phyloP scores from a whole-genome alignment of 2,797 vertebrate genomes.

The Micromesistius poutassou region DNA sequence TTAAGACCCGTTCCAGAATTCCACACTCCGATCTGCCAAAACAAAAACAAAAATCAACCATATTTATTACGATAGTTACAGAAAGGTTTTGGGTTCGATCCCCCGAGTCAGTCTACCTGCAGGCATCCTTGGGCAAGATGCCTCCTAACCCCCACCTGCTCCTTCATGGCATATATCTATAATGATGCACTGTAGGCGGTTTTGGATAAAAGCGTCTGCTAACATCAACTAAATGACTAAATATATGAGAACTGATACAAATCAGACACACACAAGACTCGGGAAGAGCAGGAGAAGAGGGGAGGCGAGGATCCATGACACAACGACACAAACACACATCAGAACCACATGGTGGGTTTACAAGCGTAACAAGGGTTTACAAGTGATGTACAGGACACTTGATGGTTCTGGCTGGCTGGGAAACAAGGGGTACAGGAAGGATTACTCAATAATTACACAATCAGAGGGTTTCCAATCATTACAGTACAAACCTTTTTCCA shows the following conservation, averaged over 20 bases:
- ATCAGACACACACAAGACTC: background rate
- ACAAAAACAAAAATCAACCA: slow-evolving; percentile 11
- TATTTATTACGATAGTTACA: background rate
- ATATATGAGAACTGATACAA: background rate
- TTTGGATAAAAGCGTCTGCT: too few species aligned
- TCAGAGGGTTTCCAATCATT: slow-evolving; percentile 24
- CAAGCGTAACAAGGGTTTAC: background rate
- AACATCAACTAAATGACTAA: background rate
- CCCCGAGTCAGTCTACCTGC: background rate
- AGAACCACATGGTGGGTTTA: background rate
- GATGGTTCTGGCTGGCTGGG: background rate
- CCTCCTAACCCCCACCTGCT: background rate
- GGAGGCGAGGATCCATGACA: background rate
- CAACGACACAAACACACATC: background rate
- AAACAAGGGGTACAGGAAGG: background rate
- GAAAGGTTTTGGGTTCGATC: background rate
- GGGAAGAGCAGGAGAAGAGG: background rate
- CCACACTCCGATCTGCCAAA: slow-evolving; percentile 89
- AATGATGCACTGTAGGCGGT: too few species aligned
- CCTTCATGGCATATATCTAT: background rate
- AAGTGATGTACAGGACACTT: background rate
- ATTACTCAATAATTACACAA: background rate
- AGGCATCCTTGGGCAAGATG: background rate
- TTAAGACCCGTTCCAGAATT: slow-evolving; percentile 96
- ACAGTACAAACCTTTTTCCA: slow-evolving; percentile 95